These are phyloP conservation scores for Halictus quadricinctus DNA, from an alignment of 2,888 invertebrate species.

Conservation along the genomic window DNA sequence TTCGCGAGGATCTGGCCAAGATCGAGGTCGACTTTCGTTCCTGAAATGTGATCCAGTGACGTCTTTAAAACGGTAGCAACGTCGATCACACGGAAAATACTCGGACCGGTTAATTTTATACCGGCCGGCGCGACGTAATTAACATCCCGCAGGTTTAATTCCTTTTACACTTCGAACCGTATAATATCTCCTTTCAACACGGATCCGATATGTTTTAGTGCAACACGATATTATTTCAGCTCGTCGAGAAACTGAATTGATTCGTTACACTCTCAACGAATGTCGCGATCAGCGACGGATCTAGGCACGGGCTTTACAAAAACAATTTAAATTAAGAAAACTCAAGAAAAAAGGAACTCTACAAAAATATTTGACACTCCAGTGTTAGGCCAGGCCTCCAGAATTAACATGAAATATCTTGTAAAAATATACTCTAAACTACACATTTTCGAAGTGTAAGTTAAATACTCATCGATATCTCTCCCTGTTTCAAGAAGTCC, in stretches of 20 bases:
- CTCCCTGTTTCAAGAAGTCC: neutral
- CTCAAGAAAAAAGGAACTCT: no score
- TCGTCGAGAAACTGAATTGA: conserved; percentile 1
- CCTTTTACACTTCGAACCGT: conserved; percentile 1
- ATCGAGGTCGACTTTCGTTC: conserved; percentile 69
- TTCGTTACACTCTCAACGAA: neutral
- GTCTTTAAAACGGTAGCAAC: conserved; percentile 51
- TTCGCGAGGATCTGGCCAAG: conserved; percentile 38
- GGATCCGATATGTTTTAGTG: conserved; percentile 7
- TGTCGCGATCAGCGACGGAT: no score
- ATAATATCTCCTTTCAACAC: neutral
- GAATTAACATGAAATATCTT: neutral
- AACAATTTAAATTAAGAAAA: no score
- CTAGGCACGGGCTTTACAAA: no score
- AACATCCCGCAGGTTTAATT: conserved; percentile 14
- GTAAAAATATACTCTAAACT: neutral
- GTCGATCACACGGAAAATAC: conserved; percentile 25
- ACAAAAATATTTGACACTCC: no score
- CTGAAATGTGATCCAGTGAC: conserved; percentile 61
- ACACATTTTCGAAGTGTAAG: neutral
- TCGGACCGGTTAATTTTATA: conserved; percentile 21
- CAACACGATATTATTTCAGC: neutral
- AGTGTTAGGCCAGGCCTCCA: no score
- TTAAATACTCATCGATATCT: neutral
- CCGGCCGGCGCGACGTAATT: neutral